These are phyloP conservation scores for human DNA, from an alignment of 2,113 vertebrate genomes.

Conservation along the genomic window GRCh38 chr17:27993001-27993500, in stretches of 20 bases:
- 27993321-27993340: not conserved
- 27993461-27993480: constrained; percentile 51
- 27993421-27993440: constrained; percentile 27
- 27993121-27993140: not conserved
- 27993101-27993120: not conserved
- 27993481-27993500: constrained; percentile 63
- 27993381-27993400: not conserved
- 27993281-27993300: not conserved
- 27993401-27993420: not conserved
- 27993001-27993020: not conserved
- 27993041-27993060: not conserved
- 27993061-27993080: not conserved
- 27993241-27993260: constrained; percentile 10
- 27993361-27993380: not conserved
- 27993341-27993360: constrained; percentile 16
- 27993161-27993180: not conserved
- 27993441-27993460: not conserved
- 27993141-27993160: not conserved
- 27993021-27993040: not conserved
- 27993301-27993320: not conserved
- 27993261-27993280: not conserved
- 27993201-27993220: not conserved
- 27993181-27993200: constrained; percentile 16
- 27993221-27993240: constrained; percentile 1
- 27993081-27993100: not conserved